phyloP scores from a whole-genome alignment of 1,140 invertebrate genomes.

The Mya arenaria region DNA sequence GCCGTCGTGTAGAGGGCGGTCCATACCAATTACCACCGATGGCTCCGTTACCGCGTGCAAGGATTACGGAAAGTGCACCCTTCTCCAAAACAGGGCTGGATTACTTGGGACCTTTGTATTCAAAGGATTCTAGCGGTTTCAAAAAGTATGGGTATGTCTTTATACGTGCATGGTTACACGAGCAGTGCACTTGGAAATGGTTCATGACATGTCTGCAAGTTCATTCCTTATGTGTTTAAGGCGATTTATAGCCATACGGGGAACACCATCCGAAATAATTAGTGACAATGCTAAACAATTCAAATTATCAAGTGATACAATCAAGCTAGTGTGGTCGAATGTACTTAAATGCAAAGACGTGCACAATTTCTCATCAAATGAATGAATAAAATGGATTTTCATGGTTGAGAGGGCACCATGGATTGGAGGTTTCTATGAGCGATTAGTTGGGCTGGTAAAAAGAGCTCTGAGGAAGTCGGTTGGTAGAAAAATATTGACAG shows the following conservation, averaged over 20 bases:
- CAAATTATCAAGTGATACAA: conserved; percentile 10
- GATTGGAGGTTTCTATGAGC: conserved; percentile 15
- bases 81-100: conserved; percentile 20
- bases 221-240: conserved; percentile 38
- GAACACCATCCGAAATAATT: conserved; percentile 26
- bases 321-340: background rate
- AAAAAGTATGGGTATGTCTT: conserved; percentile 29
- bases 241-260: conserved; percentile 35
- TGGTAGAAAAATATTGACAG: conserved; percentile 20
- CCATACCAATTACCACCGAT: conserved; percentile 25
- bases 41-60: background rate
- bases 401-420: background rate
- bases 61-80: background rate
- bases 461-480: conserved; percentile 9
- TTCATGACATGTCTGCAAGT: conserved; percentile 34
- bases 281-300: conserved; percentile 43
- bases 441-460: conserved; percentile 18
- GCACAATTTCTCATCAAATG: background rate
- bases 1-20: background rate
- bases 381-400: background rate
- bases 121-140: background rate
- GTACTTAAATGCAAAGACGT: background rate
- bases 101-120: conserved; percentile 11
- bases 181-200: conserved; percentile 33
- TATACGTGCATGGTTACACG: conserved; percentile 28